Evolutionary conservation across 2,797 vertebrate species (phyloP).

Genomic region (Microtus californicus): DNA sequence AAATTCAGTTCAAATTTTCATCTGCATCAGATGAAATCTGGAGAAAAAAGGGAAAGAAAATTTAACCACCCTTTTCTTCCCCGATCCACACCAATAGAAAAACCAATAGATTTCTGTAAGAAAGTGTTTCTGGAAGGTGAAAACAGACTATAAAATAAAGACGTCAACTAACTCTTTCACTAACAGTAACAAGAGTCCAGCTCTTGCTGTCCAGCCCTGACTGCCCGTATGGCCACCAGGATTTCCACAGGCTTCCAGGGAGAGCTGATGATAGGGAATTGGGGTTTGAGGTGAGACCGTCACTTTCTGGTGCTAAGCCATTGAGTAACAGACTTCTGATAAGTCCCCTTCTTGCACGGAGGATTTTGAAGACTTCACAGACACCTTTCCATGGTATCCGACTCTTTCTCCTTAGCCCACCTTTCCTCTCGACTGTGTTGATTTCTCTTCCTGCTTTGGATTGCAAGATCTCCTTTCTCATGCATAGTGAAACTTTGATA

Average conservation of each 20-base stretch:
- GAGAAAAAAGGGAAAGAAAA: conserved; percentile 56
- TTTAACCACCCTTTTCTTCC: conserved; percentile 52
- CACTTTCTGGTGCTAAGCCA: background rate
- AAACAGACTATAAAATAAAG: background rate
- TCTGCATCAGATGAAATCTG: conserved; percentile 53
- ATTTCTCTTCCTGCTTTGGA: background rate
- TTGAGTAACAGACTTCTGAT: background rate
- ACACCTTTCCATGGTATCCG: background rate
- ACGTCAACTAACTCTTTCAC: background rate
- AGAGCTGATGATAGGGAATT: background rate
- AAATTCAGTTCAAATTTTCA: conserved; percentile 62
- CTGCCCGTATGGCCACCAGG: background rate
- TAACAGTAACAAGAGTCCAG: background rate
- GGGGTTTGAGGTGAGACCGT: background rate
- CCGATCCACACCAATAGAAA: background rate
- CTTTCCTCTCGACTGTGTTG: conserved; percentile 12
- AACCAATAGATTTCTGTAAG: conserved; percentile 36
- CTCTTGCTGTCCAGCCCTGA: background rate
- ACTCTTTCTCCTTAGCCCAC: background rate
- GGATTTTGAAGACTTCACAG: background rate
- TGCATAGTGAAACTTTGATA: conserved; percentile 7
- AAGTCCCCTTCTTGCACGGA: background rate
- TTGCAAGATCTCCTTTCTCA: background rate
- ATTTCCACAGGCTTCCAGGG: background rate
- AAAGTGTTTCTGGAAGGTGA: conserved; percentile 31